Base-by-base conservation (phyloP, 2,113 vertebrate genomes). In the Hoplias malabaricus region DNA sequence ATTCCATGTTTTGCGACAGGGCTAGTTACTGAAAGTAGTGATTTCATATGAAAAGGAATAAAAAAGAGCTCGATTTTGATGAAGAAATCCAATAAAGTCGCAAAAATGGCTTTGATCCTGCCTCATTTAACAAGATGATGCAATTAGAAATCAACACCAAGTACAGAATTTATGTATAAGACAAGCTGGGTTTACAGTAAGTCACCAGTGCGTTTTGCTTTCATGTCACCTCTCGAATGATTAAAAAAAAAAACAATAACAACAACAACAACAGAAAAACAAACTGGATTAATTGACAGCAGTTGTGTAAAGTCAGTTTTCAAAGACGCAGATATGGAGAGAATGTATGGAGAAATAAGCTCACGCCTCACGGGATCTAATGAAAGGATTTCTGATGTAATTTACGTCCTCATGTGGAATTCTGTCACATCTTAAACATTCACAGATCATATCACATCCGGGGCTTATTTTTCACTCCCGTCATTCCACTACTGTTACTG, bases 91-190 rank as follows among this genome's bases (percentile, higher is more conserved):
- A 54, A 1, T n/a, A n/a, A n/a, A n/a, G n/a, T n/a, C n/a, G n/a
- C n/a, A 25, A 19, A 31, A 27, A 16, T 73, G 71, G 34, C 46
- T 56, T 67, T 67, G 61, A 54, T 75, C 43, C 23, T 29, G 46
- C 50, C 38, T 12, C 23, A 42, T 66, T 54, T 67, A 67, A 40
- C 48, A 36, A 21, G 11, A 53, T 67, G 62, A 33, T 40, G 61
- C 29, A 11, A 16, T 63, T 27, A 9, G n/a, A 36, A 74, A 63
- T 62, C 57, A 48, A 46, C 57, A 46, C 23, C 12, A 29, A 29
- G 9, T 29, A 42, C 14, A 7, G 71, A 42, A 46, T 23, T 56
- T 19, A 48, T 36, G 40, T 36, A 9, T 19, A 50, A 43, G 29
- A n/a, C 42, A 48, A 13, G 10, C 31, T 9, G 12, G 38, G 16